Percentiles rank a stretch among this genome's conserved stretches.
phyloP scores from a whole-genome alignment of 92 coral and sea anemone genomes.

The Porites evermanni region DNA sequence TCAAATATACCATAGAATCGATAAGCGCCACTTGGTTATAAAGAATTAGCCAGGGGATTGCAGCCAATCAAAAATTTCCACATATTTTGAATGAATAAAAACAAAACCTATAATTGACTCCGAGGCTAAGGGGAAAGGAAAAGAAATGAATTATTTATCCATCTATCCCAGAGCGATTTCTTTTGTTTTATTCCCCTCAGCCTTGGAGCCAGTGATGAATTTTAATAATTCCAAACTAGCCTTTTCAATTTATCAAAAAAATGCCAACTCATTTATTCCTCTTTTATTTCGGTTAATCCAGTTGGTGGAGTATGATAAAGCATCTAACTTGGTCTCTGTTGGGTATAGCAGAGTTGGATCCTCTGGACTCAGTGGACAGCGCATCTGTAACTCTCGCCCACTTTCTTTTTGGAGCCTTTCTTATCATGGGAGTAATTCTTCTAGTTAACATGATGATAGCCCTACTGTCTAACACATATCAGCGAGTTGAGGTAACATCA shows the following conservation, averaged over 20 bases:
- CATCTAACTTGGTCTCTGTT: conserved; percentile 16
- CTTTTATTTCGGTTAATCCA: not conserved
- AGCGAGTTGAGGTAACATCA: conserved; percentile 11
- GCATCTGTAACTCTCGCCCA: conserved; percentile 13
- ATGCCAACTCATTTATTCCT: too few species aligned
- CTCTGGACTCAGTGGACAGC: conserved; percentile 12
- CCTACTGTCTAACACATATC: conserved; percentile 28
- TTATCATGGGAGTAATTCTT: conserved; percentile 22
- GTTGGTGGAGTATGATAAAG: conserved; percentile 3
- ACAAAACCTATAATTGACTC: too few species aligned
- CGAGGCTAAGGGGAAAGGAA: too few species aligned
- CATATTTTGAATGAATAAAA: too few species aligned
- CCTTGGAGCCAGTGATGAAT: too few species aligned
- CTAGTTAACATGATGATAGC: conserved; percentile 41
- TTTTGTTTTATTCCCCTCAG: too few species aligned
- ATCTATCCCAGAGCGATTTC: too few species aligned
- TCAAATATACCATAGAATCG: too few species aligned
- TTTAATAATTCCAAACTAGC: not conserved
- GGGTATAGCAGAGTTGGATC: not conserved
- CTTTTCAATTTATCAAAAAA: not conserved
- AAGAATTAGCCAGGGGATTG: too few species aligned
- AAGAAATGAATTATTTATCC: too few species aligned
- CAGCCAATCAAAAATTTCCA: too few species aligned
- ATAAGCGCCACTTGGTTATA: too few species aligned
- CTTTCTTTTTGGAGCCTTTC: conserved; percentile 23